Evolutionary conservation across 64 coral and sea anemone species (phyloP).

Genomic region (Catalaphyllia jardinei): DNA sequence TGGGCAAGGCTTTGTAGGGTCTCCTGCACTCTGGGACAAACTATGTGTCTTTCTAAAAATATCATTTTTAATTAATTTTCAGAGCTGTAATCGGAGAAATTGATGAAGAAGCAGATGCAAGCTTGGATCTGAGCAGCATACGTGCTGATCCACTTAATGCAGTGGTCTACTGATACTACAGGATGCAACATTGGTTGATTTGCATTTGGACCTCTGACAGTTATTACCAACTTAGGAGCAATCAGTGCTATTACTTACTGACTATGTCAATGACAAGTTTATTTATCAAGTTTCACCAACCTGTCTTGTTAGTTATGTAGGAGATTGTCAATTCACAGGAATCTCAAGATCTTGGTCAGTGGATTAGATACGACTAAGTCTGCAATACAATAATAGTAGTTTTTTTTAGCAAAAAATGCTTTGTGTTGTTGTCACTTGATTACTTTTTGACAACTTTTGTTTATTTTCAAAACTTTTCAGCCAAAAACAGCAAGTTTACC

Average conservation of each 20-base stretch:
- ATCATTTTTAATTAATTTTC: background rate
- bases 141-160: conserved; percentile 94
- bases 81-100: conserved; percentile 99
- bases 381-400: no score
- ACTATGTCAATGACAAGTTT: background rate
- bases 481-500: no score
- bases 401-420: no score
- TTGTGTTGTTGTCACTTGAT: no score
- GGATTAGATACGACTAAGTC: no score
- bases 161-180: conserved; percentile 80
- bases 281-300: background rate
- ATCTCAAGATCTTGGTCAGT: no score
- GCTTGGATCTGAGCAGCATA: conserved; percentile 86
- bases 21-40: no score
- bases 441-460: no score
- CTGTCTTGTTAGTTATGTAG: background rate
- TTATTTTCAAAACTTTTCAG: no score
- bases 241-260: background rate
- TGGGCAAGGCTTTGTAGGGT: no score
- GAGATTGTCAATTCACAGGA: background rate
- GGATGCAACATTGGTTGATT: background rate
- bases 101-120: conserved; percentile 95
- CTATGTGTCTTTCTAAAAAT: background rate
- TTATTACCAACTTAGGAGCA: background rate
- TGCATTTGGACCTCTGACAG: background rate